phyloP scores from a whole-genome alignment of 2,888 invertebrate species.

The Listrodromus nycthemerus region DNA sequence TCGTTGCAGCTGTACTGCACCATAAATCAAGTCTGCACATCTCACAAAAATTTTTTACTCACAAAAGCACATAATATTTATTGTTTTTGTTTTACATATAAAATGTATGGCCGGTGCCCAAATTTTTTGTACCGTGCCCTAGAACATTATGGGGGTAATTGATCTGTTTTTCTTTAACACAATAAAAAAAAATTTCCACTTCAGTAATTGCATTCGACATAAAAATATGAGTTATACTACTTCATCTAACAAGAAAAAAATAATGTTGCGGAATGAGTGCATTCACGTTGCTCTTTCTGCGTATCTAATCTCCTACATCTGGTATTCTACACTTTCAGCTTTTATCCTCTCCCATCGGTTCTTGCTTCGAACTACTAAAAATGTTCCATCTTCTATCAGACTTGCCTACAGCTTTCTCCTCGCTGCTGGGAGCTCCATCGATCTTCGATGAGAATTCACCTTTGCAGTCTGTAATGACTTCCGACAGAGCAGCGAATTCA shows the following conservation, averaged over 20 bases:
- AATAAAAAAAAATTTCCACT: neutral
- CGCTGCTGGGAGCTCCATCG: neutral
- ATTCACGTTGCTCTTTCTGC: neutral
- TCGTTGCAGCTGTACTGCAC: neutral
- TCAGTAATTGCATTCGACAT: neutral
- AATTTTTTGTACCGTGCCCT: too few species aligned
- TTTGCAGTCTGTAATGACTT: slow-evolving; percentile 79
- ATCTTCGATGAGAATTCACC: slow-evolving; percentile 44
- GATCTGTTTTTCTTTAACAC: neutral
- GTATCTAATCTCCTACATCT: neutral
- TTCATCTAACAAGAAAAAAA: neutral
- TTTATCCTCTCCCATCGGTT: slow-evolving; percentile 33
- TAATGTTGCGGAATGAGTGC: neutral
- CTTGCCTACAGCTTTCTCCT: neutral
- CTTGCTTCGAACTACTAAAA: neutral
- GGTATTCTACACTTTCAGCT: neutral
- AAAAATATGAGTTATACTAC: neutral
- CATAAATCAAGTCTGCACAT: neutral
- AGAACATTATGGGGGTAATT: neutral
- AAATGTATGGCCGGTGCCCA: too few species aligned
- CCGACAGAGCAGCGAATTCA: slow-evolving; percentile 81
- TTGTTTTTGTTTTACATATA: too few species aligned
- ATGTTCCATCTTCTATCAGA: neutral
- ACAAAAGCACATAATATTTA: neutral
- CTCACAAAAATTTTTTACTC: neutral